Percentiles rank a stretch among this genome's conserved stretches.
These are phyloP conservation scores for Nothoprocta perdicaria DNA, from an alignment of 2,113 vertebrate species.

Conservation along the genomic window DNA sequence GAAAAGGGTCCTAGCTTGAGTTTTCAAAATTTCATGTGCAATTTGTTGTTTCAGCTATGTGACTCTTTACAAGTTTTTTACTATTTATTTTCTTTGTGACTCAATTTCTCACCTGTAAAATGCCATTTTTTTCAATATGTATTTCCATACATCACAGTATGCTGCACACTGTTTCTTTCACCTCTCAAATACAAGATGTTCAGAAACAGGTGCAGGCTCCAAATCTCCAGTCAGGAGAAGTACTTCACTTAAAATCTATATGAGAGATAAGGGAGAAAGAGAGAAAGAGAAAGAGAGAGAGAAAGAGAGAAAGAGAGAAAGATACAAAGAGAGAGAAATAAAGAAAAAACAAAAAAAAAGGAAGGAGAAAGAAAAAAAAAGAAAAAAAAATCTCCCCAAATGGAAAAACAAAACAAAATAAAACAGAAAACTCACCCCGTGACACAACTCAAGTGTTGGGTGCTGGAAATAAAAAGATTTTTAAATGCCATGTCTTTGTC, in stretches of 20 bases:
- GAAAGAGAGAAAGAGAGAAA: no score
- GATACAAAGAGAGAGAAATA: no score
- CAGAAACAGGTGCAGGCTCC: background rate
- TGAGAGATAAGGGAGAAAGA: background rate
- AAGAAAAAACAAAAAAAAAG: background rate
- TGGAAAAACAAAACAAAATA: background rate
- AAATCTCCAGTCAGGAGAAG: fast-evolving
- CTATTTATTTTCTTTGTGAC: background rate
- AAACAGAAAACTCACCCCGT: no score
- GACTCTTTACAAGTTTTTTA: background rate
- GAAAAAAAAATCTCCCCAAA: no score
- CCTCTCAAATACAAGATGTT: background rate
- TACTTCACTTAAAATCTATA: background rate
- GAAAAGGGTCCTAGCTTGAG: background rate
- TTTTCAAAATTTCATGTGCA: background rate
- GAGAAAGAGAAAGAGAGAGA: background rate
- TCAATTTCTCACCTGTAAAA: background rate
- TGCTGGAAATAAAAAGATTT: background rate
- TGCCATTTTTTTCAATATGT: background rate
- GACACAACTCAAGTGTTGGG: background rate
- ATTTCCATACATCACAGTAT: background rate
- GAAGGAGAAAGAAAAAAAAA: no score
- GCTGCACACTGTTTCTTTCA: fast-evolving
- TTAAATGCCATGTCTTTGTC: background rate
- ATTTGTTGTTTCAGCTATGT: background rate